These are phyloP conservation scores for cattle (Bos taurus) DNA, from an alignment of 2,113 vertebrate species.

Conservation along the genomic window ARS-UCD2.0 NC_037331.1:47025501-47026000, in stretches of 20 bases:
- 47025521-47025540: neutral
- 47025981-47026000: neutral
- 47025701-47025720: neutral
- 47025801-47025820: neutral
- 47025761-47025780: neutral
- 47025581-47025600: neutral
- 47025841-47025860: neutral
- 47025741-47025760: neutral
- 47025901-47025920: neutral
- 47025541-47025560: neutral
- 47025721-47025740: neutral
- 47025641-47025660: neutral
- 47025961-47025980: neutral
- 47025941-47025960: neutral
- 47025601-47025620: neutral
- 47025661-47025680: neutral
- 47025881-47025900: neutral
- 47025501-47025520: neutral
- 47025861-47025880: neutral
- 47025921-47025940: neutral
- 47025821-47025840: neutral
- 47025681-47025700: neutral
- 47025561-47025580: neutral
- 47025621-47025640: neutral
- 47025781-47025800: neutral